A percentile compares a stretch with the other conserved stretches of the same genome.
phyloP scores from a whole-genome alignment of 2,113 vertebrate species.

The Odobenus rosmarus region DNA sequence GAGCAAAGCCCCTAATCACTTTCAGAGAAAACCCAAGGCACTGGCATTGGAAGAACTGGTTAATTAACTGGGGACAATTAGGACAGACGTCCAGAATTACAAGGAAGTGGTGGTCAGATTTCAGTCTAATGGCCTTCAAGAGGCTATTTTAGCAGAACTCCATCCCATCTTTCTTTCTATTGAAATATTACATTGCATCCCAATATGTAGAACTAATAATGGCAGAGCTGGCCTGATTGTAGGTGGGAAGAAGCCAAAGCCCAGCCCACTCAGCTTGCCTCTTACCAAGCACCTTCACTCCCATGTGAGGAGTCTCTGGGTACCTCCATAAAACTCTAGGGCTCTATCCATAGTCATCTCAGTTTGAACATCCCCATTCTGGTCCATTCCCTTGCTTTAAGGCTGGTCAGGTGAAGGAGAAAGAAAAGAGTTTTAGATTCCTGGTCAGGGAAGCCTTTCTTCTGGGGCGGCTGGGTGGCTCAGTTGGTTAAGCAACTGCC shows the following conservation, averaged over 20 bases:
- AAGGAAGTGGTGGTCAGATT: neutral
- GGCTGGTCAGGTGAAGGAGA: neutral
- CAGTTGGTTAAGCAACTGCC: too few species aligned
- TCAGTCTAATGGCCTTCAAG: neutral
- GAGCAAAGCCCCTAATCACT: neutral
- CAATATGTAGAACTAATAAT: neutral
- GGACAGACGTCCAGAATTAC: neutral
- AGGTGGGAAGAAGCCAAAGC: neutral
- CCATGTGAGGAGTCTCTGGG: neutral
- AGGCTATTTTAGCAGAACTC: neutral
- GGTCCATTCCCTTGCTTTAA: neutral
- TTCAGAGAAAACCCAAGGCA: neutral
- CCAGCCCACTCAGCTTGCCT: neutral
- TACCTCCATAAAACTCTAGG: neutral
- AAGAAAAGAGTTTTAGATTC: neutral
- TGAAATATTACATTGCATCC: conserved; percentile 3
- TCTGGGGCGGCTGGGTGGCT: too few species aligned
- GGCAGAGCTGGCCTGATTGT: neutral
- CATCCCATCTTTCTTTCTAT: neutral
- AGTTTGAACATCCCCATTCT: neutral
- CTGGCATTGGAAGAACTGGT: conserved; percentile 35
- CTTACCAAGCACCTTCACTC: neutral
- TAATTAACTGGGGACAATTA: neutral
- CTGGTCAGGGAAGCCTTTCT: too few species aligned
- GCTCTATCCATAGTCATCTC: neutral